A percentile compares a stretch with the other conserved stretches of the same genome.
phyloP scores from a whole-genome alignment of 2,888 invertebrate species.

The Campoletis raptor region DNA sequence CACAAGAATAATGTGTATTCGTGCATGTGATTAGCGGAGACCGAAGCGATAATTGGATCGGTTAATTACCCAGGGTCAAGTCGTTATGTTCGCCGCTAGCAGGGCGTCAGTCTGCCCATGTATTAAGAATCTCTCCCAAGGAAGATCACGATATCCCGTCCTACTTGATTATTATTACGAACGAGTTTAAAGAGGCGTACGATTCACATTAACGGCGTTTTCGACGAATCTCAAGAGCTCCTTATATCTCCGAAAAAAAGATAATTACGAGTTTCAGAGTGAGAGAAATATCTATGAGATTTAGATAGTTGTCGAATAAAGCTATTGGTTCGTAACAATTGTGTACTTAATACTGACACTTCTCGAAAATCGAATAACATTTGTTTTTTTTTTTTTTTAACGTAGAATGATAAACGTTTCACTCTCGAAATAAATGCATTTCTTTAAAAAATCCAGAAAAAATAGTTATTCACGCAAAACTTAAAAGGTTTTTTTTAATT shows the following conservation, averaged over 20 bases:
- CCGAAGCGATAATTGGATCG: slow-evolving; percentile 68
- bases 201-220: slow-evolving; percentile 32
- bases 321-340: not conserved
- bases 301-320: not conserved
- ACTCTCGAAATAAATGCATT: no score
- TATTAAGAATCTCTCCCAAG: slow-evolving; percentile 31
- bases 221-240: slow-evolving; percentile 5
- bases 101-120: slow-evolving; percentile 5
- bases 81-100: slow-evolving; percentile 22
- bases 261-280: not conserved
- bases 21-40: slow-evolving; percentile 39
- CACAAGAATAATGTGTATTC: not conserved
- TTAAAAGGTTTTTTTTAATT: not conserved
- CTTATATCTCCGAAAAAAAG: slow-evolving; percentile 1
- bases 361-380: no score
- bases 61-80: slow-evolving; percentile 62
- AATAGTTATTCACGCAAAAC: not conserved
- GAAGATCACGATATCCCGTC: slow-evolving; percentile 19
- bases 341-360: not conserved
- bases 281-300: not conserved
- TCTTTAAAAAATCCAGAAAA: not conserved
- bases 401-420: no score
- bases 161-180: slow-evolving; percentile 41
- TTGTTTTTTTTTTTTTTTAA: no score
- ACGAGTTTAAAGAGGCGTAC: slow-evolving; percentile 28